A percentile compares a stretch with the other conserved stretches of the same genome.
phyloP scores from a whole-genome alignment of 2,888 invertebrate genomes.

The Drosophila tanythrix region DNA sequence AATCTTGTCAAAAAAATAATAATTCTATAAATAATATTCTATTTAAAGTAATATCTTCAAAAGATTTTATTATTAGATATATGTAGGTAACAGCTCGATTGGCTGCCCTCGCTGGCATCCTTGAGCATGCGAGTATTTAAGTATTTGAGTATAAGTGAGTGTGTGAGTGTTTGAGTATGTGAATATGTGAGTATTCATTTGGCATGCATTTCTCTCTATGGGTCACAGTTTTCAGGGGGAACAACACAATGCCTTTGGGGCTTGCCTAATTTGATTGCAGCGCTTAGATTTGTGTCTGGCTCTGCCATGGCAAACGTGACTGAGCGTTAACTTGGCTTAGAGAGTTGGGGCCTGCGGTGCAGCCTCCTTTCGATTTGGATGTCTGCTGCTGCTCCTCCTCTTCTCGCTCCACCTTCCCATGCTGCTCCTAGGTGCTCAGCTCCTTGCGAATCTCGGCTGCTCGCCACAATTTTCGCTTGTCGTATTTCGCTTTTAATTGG shows the following conservation, averaged over 20 bases:
- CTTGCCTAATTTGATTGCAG: slow-evolving; percentile 77
- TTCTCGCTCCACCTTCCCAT: not conserved
- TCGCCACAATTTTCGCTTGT: slow-evolving; percentile 70
- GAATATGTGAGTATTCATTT: slow-evolving; percentile 10
- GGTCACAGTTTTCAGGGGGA: slow-evolving; percentile 30
- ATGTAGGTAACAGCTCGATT: not conserved
- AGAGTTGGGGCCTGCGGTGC: slow-evolving; percentile 41
- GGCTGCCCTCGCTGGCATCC: slow-evolving; percentile 1
- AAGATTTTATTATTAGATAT: not conserved
- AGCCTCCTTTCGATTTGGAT: slow-evolving; percentile 56
- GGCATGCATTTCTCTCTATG: slow-evolving; percentile 36
- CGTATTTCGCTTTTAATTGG: slow-evolving; percentile 81
- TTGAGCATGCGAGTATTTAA: not conserved
- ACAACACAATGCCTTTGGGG: slow-evolving; percentile 34
- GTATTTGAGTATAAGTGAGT: not conserved
- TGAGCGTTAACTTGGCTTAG: slow-evolving; percentile 38
- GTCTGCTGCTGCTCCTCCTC: slow-evolving; percentile 20
- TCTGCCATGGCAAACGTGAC: slow-evolving; percentile 65
- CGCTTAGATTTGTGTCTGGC: slow-evolving; percentile 72
- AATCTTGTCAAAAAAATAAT: too few relatives aligned
- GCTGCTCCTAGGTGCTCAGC: not conserved
- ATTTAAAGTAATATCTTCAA: accelerated
- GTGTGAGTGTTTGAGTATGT: not conserved
- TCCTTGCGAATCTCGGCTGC: slow-evolving; percentile 49
- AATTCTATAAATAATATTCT: accelerated